Conservation (phyloP, 2,797 vertebrate genomes). For the Harpagifer antarcticus region DNA sequence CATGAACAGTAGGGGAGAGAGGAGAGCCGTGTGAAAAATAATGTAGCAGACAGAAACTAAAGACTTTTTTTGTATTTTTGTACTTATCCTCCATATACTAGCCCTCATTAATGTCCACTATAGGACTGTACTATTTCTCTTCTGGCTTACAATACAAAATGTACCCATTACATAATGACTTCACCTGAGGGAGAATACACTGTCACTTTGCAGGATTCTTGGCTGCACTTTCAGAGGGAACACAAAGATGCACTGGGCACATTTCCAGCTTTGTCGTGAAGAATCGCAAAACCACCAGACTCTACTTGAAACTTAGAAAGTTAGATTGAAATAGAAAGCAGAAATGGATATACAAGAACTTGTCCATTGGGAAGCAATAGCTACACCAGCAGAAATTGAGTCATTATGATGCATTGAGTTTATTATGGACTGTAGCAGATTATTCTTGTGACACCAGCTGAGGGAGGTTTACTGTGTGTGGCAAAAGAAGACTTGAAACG, state of each 20-base stretch:
- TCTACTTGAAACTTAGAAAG: slow-evolving; percentile 25
- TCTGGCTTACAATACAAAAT: slow-evolving; percentile 9
- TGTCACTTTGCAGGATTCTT: slow-evolving; percentile 21
- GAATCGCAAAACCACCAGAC: slow-evolving; percentile 19
- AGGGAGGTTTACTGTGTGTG: slow-evolving; percentile 3
- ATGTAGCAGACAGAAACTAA: neutral
- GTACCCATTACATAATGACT: slow-evolving; percentile 22
- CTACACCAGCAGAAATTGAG: slow-evolving; percentile 37
- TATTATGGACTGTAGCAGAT: slow-evolving; percentile 22
- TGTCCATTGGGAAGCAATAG: slow-evolving; percentile 15
- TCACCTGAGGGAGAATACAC: slow-evolving; percentile 1
- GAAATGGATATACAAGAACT: slow-evolving; percentile 20
- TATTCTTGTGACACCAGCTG: slow-evolving; percentile 11
- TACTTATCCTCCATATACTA: slow-evolving; percentile 6
- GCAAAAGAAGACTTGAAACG: neutral
- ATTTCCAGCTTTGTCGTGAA: slow-evolving; percentile 19
- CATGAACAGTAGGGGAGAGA: neutral
- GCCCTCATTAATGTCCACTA: slow-evolving; percentile 6
- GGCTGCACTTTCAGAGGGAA: slow-evolving; percentile 27
- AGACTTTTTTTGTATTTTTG: neutral
- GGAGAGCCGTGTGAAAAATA: neutral
- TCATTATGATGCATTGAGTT: slow-evolving; percentile 19
- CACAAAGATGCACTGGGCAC: slow-evolving; percentile 12
- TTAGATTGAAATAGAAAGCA: slow-evolving; percentile 20
- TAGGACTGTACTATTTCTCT: neutral